These are phyloP conservation scores for Muntiacus muntjak DNA, from an alignment of 2,113 vertebrate species.

Conservation along the genomic window DNA sequence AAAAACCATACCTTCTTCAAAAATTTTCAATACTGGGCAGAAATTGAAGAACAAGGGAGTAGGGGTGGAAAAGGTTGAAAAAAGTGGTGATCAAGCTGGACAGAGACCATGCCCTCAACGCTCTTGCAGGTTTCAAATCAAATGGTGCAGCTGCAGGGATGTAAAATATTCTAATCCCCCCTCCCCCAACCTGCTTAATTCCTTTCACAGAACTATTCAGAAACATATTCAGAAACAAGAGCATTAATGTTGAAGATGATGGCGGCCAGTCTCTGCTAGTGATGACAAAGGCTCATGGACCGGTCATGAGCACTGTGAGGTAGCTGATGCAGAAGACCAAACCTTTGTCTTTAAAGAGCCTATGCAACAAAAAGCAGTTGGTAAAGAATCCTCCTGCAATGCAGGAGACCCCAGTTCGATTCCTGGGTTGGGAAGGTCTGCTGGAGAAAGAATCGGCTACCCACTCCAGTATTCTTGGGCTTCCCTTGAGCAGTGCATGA, in stretches of 20 bases:
- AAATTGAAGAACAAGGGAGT: not conserved
- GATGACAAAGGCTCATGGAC: not conserved
- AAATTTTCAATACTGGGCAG: not conserved
- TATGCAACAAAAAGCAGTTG: not conserved
- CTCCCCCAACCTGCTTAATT: not conserved
- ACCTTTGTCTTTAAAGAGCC: not conserved
- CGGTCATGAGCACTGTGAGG: no score
- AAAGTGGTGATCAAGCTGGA: not conserved
- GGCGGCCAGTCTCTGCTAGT: not conserved
- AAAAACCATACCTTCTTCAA: not conserved
- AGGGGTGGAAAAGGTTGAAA: not conserved
- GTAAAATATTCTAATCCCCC: not conserved
- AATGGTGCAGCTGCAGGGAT: not conserved
- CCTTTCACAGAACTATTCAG: not conserved
- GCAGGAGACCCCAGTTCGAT: not conserved
- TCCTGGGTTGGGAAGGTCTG: not conserved
- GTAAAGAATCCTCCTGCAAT: not conserved
- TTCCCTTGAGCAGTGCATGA: not conserved
- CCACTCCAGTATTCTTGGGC: not conserved
- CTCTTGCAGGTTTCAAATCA: not conserved
- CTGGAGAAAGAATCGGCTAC: not conserved
- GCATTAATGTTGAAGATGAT: not conserved
- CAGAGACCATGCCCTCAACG: fast-evolving
- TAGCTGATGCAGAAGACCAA: not conserved
- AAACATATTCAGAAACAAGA: not conserved